A percentile compares a stretch with the other conserved stretches of the same genome.
These are phyloP conservation scores for Norana najaformis DNA, from an alignment of 2,888 invertebrate genomes.

Conservation along the genomic window DNA sequence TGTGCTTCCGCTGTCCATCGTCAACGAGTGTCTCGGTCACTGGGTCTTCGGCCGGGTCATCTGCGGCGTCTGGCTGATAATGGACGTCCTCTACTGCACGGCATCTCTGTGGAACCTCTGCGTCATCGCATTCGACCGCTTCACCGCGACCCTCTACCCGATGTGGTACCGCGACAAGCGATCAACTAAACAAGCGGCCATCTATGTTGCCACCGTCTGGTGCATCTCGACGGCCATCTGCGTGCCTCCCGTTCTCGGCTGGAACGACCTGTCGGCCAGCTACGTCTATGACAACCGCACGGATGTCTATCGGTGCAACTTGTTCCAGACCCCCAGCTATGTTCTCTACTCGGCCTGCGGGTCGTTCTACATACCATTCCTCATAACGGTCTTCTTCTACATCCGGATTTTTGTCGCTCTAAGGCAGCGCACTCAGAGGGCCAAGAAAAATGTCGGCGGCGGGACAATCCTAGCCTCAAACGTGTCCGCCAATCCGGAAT, in stretches of 20 bases:
- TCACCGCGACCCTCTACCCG: constrained; percentile 62
- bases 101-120: constrained; percentile 63
- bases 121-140: constrained; percentile 62
- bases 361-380: constrained; percentile 60
- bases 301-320: constrained; percentile 53
- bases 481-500: background rate
- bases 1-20: constrained; percentile 61
- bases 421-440: constrained; percentile 45
- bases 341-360: constrained; percentile 62
- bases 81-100: constrained; percentile 63
- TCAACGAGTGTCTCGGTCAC: constrained; percentile 59
- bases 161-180: constrained; percentile 56
- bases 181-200: constrained; percentile 54
- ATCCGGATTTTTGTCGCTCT: constrained; percentile 59
- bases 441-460: background rate
- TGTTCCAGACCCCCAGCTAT: constrained; percentile 58
- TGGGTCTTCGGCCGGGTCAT: constrained; percentile 59
- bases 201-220: constrained; percentile 62
- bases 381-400: constrained; percentile 60
- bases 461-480: background rate
- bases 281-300: constrained; percentile 44
- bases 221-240: constrained; percentile 59
- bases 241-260: constrained; percentile 58
- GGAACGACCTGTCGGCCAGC: constrained; percentile 44
- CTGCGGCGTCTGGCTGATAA: constrained; percentile 64